Base-by-base conservation (phyloP, 1,140 invertebrate species). In the Luehdorfia chinensis region DNA sequence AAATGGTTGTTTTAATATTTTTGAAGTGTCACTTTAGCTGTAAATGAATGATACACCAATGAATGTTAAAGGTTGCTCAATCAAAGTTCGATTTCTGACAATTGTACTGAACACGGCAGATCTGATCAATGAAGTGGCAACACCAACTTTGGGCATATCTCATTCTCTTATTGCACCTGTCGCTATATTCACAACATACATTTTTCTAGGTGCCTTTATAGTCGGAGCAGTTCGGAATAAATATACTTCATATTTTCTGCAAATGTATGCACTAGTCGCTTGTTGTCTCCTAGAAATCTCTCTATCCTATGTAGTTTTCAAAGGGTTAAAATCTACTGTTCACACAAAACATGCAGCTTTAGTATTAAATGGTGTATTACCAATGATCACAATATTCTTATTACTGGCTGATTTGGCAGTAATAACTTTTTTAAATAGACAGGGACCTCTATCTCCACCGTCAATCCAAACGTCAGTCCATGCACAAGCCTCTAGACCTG, bases 81-180 rank as follows among this genome's bases (percentile, higher is more conserved):
- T 66, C 8, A 76, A 69, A 43, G 46, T 83, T 11, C 56, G 69
- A 46, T 48, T 76, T 21, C 48, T 79, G 8, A 56, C 62, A 6
- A 53, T 84, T 4, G 70, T 84, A 9, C 28, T 84, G 1, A 77
- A 70, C 9, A 80, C 74, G 9, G 72, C 66, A 2, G 54, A 80
- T 41, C 30, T 81, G 1, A 72, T 76, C 2, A 79, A 75, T 37
- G 72, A 74, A 54, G 58, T 68, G 45, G 32, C 70, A 23, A 71
- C 68, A 14, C 59, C 54, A 15, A 57, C 56, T 0, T 49, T 71
- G 12, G 59, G 64, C 14, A 61, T 79, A 9, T 39, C 63, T 0
- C 74, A 79, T 28, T 67, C 71, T 4, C 36, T 81, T 12, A 18
- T 65, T 4, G 55, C 66, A 7, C 80, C 80, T 5, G 33, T 65